These are phyloP conservation scores for Drosophila rufa DNA, from an alignment of 1,140 invertebrate species.

Conservation along the genomic window DNA sequence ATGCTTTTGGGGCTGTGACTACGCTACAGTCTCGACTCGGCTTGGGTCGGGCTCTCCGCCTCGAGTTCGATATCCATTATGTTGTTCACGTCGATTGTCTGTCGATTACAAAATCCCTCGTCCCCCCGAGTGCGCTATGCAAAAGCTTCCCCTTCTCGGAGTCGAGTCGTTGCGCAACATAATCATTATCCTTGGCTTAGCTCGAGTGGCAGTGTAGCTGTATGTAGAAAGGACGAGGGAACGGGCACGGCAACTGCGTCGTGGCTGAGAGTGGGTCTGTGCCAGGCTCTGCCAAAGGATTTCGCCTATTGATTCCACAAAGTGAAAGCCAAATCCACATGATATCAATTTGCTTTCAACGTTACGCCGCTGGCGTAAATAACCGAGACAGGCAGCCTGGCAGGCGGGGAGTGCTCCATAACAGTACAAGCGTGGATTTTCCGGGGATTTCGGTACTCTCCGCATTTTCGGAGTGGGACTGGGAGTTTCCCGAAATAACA, in stretches of 20 bases:
- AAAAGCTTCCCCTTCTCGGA: conserved; percentile 24
- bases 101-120: conserved; percentile 70
- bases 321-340: conserved; percentile 83
- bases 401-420: conserved; percentile 16
- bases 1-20: conserved; percentile 52
- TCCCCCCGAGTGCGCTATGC: conserved; percentile 30
- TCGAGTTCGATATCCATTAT: conserved; percentile 71
- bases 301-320: conserved; percentile 79
- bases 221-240: conserved; percentile 3
- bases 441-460: conserved; percentile 16
- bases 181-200: conserved; percentile 83
- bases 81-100: conserved; percentile 78
- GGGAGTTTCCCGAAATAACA: conserved; percentile 30
- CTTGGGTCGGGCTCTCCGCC: background rate
- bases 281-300: conserved; percentile 67
- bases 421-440: conserved; percentile 32
- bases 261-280: conserved; percentile 40
- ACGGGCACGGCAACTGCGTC: conserved; percentile 12
- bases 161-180: conserved; percentile 72
- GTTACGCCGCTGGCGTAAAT: conserved; percentile 73
- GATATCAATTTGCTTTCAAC: conserved; percentile 84
- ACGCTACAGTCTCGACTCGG: conserved; percentile 33
- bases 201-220: conserved; percentile 49
- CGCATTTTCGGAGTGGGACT: conserved; percentile 6
- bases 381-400: conserved; percentile 59